Percentiles rank a stretch among this genome's conserved stretches.
Evolutionary conservation across 1,140 invertebrate species (phyloP).

Genomic region (Brachionus plicatilis): DNA sequence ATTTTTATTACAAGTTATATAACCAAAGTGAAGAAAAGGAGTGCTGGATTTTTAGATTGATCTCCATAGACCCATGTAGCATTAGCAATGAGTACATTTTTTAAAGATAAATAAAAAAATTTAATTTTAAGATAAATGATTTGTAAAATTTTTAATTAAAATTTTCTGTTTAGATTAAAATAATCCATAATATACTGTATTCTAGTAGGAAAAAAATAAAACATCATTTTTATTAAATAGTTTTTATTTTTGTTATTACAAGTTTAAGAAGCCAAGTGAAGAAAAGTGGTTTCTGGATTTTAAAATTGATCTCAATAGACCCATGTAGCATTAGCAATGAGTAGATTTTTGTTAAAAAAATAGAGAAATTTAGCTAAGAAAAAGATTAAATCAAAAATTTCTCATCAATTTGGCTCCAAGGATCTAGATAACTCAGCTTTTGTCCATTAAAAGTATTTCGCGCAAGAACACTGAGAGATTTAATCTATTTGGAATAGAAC

Average conservation of each 20-base stretch:
- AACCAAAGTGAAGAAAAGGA: not conserved
- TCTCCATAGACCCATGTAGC: not conserved
- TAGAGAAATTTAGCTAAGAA: not conserved
- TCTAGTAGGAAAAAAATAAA: no score
- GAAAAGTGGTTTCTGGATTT: not conserved
- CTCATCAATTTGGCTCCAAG: not conserved
- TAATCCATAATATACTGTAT: no score
- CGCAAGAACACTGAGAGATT: not conserved
- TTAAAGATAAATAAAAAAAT: not conserved
- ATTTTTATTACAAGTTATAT: not conserved
- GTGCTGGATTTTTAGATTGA: not conserved
- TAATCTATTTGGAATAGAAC: not conserved
- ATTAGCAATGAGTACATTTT: not conserved
- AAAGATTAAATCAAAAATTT: not conserved
- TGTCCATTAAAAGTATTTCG: not conserved
- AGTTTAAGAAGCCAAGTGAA: not conserved
- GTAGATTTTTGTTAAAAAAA: not conserved
- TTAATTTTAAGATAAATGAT: no score
- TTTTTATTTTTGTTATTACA: not conserved
- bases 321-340: not conserved
- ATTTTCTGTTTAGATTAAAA: no score
- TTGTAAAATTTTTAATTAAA: no score
- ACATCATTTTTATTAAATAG: no score
- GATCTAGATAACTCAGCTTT: not conserved
- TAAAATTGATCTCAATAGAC: not conserved